A percentile compares a stretch with the other conserved stretches of the same genome.
phyloP scores from a whole-genome alignment of 2,888 invertebrate genomes.

The Drosophila melanosoma region DNA sequence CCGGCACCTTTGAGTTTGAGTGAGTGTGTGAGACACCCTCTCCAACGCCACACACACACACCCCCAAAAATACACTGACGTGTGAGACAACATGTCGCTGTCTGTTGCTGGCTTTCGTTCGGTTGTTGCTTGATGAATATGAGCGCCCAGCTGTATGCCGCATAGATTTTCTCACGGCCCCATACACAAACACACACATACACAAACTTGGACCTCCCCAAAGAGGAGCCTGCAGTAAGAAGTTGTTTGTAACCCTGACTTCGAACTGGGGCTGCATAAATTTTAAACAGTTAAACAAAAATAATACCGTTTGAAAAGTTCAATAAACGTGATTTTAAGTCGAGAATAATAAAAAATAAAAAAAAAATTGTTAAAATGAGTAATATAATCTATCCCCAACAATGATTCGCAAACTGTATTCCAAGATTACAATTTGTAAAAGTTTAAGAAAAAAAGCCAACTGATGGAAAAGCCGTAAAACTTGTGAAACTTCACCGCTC shows the following conservation, averaged over 20 bases:
- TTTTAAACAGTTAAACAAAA: background rate
- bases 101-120: slow-evolving; percentile 17
- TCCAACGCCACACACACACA: slow-evolving; percentile 5
- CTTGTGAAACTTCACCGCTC: slow-evolving; percentile 14
- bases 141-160: slow-evolving; percentile 78
- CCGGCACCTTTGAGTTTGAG: slow-evolving; percentile 49
- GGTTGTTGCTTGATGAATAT: slow-evolving; percentile 55
- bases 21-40: slow-evolving; percentile 31
- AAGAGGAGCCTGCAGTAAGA: slow-evolving; percentile 10
- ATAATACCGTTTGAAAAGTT: background rate
- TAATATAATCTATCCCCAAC: background rate
- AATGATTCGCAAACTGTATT: background rate
- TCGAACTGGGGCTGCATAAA: slow-evolving; percentile 9
- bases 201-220: slow-evolving; percentile 1
- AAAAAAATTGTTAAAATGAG: background rate
- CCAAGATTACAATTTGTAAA: background rate
- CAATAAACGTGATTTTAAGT: background rate
- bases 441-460: slow-evolving; percentile 20
- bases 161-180: slow-evolving; percentile 77
- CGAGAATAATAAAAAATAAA: background rate
- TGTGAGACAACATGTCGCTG: slow-evolving; percentile 48
- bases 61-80: slow-evolving; percentile 24
- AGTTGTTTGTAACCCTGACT: background rate
- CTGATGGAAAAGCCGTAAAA: background rate
- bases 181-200: slow-evolving; percentile 21